Evolutionary conservation across 2,113 vertebrate species (phyloP).

Genomic region (Tamias sibiricus): DNA sequence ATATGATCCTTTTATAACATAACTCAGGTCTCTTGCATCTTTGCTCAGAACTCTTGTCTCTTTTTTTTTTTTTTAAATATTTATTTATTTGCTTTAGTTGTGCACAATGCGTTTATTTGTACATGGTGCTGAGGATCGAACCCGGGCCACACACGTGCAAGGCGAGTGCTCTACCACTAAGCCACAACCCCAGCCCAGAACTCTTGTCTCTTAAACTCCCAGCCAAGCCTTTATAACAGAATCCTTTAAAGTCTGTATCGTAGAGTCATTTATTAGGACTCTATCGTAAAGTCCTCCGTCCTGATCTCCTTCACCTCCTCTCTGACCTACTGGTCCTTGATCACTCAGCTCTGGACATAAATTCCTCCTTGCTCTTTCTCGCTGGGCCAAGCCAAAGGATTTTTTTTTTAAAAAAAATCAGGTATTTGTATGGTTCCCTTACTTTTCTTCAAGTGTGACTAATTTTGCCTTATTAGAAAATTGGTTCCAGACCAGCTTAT

Average conservation of each 20-base stretch:
- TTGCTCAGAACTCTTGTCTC: neutral
- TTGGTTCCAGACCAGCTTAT: neutral
- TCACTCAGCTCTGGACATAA: neutral
- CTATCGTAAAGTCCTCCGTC: too few relatives aligned
- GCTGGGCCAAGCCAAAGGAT: neutral
- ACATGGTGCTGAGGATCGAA: too few relatives aligned
- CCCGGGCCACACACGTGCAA: too few relatives aligned
- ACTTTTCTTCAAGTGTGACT: neutral
- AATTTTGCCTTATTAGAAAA: neutral
- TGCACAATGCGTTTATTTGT: too few relatives aligned
- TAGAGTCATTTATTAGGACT: too few relatives aligned
- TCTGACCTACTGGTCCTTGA: neutral
- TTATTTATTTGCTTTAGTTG: too few relatives aligned
- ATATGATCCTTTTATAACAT: neutral
- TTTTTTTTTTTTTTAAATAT: neutral
- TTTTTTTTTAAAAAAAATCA: neutral
- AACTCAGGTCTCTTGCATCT: neutral
- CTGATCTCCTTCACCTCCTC: neutral
- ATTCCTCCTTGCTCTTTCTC: neutral
- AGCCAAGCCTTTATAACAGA: neutral
- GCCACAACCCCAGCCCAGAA: too few relatives aligned
- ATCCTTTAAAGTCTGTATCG: neutral
- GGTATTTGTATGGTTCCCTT: neutral
- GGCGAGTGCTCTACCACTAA: too few relatives aligned
- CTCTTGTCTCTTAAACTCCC: neutral